Evolutionary conservation across 2,113 vertebrate genomes (phyloP).

Genomic region (Cyanoderma ruficeps): DNA sequence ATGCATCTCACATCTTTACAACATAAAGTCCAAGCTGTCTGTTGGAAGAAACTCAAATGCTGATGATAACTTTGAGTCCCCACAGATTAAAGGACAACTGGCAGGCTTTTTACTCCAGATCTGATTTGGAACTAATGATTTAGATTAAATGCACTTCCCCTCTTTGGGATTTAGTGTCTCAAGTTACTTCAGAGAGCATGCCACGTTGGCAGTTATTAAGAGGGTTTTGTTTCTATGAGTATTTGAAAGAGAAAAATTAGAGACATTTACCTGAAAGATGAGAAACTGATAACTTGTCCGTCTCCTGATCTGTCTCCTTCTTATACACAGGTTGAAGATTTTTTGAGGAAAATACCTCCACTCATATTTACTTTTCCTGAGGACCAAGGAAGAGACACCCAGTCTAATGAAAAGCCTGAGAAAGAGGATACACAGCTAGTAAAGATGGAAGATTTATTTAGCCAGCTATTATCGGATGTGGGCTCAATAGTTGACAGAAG

Average conservation of each 20-base stretch:
- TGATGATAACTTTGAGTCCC: background rate
- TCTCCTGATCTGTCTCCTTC: background rate
- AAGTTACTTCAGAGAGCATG: background rate
- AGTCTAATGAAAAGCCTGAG: constrained; percentile 55
- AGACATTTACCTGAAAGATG: background rate
- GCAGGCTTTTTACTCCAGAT: background rate
- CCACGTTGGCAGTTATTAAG: background rate
- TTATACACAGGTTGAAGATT: constrained; percentile 77
- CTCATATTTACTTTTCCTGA: constrained; percentile 74
- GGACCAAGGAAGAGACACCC: constrained; percentile 45
- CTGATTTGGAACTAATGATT: background rate
- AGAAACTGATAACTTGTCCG: background rate
- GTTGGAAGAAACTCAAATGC: background rate
- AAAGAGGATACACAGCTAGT: constrained; percentile 72
- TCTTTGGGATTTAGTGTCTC: background rate
- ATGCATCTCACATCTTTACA: background rate
- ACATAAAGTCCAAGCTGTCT: background rate
- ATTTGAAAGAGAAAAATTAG: background rate
- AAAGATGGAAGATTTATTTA: constrained; percentile 81
- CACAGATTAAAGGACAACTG: background rate
- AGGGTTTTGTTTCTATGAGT: background rate
- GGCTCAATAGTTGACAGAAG: constrained; percentile 79
- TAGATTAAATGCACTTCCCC: background rate
- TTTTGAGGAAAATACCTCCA: constrained; percentile 80
- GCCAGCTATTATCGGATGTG: constrained; percentile 71